phyloP scores from a whole-genome alignment of 1,140 invertebrate genomes.

The Neuroterus valhalla region DNA sequence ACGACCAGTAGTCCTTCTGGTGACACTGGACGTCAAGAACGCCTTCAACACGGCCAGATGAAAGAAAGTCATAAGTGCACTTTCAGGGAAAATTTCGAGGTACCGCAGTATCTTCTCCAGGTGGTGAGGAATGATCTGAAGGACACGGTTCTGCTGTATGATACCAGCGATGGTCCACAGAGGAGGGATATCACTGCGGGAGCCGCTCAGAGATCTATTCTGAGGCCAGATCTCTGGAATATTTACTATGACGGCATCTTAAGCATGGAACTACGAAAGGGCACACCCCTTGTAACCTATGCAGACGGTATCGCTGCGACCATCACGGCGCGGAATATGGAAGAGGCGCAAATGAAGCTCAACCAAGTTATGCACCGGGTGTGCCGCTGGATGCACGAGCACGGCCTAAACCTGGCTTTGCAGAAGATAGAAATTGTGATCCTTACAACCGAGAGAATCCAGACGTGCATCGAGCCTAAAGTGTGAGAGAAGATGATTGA shows the following conservation, averaged over 20 bases:
- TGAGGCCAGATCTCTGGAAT: conserved; percentile 20
- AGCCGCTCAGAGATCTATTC: neutral
- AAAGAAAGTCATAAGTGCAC: neutral
- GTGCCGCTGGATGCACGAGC: neutral
- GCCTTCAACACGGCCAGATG: conserved; percentile 25
- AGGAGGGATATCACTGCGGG: no score
- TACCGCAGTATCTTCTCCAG: neutral
- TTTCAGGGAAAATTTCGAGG: no score
- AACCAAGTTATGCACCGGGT: conserved; percentile 11
- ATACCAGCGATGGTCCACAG: neutral
- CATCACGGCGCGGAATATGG: conserved; percentile 8
- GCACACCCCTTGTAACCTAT: conserved; percentile 20
- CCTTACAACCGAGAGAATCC: no score
- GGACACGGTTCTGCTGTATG: neutral
- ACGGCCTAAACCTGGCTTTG: neutral
- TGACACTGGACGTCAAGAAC: no score
- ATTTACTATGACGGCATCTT: conserved; percentile 34
- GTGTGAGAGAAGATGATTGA: no score
- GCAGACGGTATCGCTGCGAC: conserved; percentile 38
- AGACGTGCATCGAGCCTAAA: no score
- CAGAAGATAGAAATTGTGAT: no score
- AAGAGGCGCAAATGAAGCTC: conserved; percentile 1
- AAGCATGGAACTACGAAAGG: conserved; percentile 21
- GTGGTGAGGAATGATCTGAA: neutral
- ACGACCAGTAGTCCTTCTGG: no score